phyloP scores from a whole-genome alignment of 2,113 vertebrate genomes.

The Oncorhynchus masou region DNA sequence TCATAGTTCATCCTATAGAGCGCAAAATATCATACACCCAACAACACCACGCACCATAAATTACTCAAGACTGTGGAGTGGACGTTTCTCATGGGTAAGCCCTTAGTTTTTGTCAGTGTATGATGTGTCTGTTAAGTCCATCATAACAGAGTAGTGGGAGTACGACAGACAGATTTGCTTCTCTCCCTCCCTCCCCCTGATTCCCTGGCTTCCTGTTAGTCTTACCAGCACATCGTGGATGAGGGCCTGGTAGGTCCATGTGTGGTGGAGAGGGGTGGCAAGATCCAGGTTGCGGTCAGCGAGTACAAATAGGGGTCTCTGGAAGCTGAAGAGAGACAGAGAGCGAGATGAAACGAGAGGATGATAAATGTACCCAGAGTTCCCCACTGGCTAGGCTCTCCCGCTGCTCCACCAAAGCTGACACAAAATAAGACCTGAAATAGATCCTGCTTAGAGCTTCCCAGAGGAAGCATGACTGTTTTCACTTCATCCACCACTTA shows the following conservation, averaged over 20 bases:
- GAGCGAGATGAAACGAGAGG: not conserved
- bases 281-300: constrained; percentile 96
- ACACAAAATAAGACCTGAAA: constrained; percentile 8
- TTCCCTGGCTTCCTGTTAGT: not conserved
- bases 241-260: constrained; percentile 98
- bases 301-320: constrained; percentile 93
- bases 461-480: not conserved
- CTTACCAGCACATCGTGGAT: constrained; percentile 98
- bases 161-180: not conserved
- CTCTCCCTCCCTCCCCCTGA: not conserved
- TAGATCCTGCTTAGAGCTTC: not conserved
- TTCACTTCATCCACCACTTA: not conserved
- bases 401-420: constrained; percentile 4
- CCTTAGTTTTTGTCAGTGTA: too few species aligned
- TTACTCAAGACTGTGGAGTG: too few species aligned
- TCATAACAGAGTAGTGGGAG: not conserved
- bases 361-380: constrained; percentile 24
- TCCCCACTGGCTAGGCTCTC: constrained; percentile 6
- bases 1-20: too few species aligned
- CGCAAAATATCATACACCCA: too few species aligned
- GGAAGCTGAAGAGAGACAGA: constrained; percentile 81
- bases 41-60: too few species aligned
- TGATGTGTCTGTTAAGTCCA: not conserved
- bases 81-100: too few species aligned
- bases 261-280: constrained; percentile 97